Evolutionary conservation across 2,888 invertebrate genomes (phyloP).

Genomic region (Silvanus unidentatus): DNA sequence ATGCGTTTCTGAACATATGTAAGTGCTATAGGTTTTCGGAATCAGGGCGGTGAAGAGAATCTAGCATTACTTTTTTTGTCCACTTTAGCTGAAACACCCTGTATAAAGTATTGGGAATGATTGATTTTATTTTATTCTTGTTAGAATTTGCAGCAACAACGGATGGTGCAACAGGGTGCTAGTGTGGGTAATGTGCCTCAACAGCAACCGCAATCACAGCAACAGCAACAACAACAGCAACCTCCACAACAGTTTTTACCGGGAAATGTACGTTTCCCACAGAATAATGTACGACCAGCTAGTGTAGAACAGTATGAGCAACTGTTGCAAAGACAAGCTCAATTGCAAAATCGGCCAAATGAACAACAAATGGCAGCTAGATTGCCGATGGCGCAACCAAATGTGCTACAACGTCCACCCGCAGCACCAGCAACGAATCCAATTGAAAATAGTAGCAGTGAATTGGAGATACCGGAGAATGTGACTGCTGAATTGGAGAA

Average conservation of each 20-base stretch:
- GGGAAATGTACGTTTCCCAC: constrained; percentile 25
- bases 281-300: constrained; percentile 27
- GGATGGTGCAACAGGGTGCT: constrained; percentile 17
- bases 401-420: constrained; percentile 21
- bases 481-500: constrained; percentile 65
- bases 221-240: constrained; percentile 21
- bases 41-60: no score
- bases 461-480: constrained; percentile 60
- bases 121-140: no score
- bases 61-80: no score
- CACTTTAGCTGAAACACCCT: no score
- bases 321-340: constrained; percentile 33
- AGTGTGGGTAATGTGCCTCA: no score
- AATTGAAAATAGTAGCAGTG: constrained; percentile 20
- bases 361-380: constrained; percentile 24
- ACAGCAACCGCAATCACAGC: constrained; percentile 15
- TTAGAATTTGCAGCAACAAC: no score
- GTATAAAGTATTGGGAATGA: not conserved
- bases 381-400: constrained; percentile 17
- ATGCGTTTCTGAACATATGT: no score
- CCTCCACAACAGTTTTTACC: constrained; percentile 1
- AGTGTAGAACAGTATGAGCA: constrained; percentile 40
- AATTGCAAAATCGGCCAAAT: constrained; percentile 24
- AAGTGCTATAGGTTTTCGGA: no score
- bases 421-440: constrained; percentile 8